Evolutionary conservation across 2,113 vertebrate species (phyloP), one percentile per base, ranked within the genome.

Genomic region (Ophthalmolycus amberensis): DNA sequence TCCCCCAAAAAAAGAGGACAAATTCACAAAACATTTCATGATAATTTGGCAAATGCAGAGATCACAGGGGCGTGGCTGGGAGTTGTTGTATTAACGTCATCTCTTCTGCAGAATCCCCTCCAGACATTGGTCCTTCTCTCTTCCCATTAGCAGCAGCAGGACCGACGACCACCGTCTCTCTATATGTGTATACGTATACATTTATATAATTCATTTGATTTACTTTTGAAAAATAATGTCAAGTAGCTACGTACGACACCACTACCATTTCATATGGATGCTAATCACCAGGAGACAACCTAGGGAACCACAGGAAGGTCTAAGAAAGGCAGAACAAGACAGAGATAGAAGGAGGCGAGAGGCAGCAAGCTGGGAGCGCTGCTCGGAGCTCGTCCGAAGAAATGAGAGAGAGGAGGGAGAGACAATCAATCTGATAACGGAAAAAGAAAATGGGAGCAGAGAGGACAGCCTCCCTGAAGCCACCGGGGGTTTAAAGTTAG

Each of bases 231-330:
- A 92, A 92, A 85, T 89, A 92, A 91, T 88, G 90, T 91, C 80
- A 90, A 93, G 90, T 93, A 93, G 90, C 92, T 94, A 94, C 87
- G 84, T 91, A 94, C 89, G 71, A 91, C 90, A 93, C 87, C 85
- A 93, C 93, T 91, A 94, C 85, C 92, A 89, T 92, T 91, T 94
- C 90, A 92, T 90, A 93, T 78, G 79, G 83, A 93, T 89, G 90
- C 90, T 93, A 83, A 89, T 91, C 90, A 95, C 91, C 86, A 92
- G 91, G 85, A 91, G 93, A 94, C 93, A 90, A 91, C 91, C 91
- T 88, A 89, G 84, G 14, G 88, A 92, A 91, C 94, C 93, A 94
- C 89, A 81, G 86, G 92, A 92, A 94, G 93, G 92, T 92, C 90
- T 71, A 92, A 83, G 92, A 92, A 90, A 85, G 78, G 88, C 89